Conservation (phyloP, 2,888 invertebrate genomes). For the Trissonchulus latispiculum region DNA sequence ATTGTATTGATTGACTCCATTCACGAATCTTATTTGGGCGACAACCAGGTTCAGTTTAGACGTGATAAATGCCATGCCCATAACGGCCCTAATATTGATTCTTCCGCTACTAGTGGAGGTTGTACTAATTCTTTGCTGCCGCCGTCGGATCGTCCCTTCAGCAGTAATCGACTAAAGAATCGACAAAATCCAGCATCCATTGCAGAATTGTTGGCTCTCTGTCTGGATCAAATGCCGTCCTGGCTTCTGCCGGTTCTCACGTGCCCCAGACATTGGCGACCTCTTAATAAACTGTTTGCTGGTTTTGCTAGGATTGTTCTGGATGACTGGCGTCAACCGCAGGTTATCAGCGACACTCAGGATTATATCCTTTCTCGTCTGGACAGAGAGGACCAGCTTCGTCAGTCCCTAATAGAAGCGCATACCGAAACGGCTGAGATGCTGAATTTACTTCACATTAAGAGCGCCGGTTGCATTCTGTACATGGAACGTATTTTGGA, state of each 20-base stretch:
- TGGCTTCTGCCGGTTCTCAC: constrained; percentile 85
- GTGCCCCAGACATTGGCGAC: constrained; percentile 71
- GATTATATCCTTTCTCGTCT: constrained; percentile 80
- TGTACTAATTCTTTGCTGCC: no score
- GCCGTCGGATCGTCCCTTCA: no score
- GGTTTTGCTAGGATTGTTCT: constrained; percentile 77
- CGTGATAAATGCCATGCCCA: no score
- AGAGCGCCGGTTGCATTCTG: constrained; percentile 66
- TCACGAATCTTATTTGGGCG: no score
- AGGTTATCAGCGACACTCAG: constrained; percentile 83
- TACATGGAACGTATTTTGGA: constrained; percentile 57
- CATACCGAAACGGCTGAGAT: constrained; percentile 77
- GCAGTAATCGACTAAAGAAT: no score
- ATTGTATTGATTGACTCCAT: no score
- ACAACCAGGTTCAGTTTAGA: no score
- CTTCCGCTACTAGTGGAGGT: no score
- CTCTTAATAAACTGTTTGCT: constrained; percentile 59
- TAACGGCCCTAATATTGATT: no score
- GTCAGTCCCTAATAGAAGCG: constrained; percentile 56
- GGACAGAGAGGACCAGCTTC: constrained; percentile 73
- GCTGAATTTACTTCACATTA: constrained; percentile 84
- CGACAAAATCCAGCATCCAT: no score
- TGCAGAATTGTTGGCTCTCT: no score
- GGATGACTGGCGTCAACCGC: constrained; percentile 70
- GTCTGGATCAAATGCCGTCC: no score